Base-by-base conservation (phyloP, 1,140 invertebrate species). In the Sycobia sp. region DNA sequence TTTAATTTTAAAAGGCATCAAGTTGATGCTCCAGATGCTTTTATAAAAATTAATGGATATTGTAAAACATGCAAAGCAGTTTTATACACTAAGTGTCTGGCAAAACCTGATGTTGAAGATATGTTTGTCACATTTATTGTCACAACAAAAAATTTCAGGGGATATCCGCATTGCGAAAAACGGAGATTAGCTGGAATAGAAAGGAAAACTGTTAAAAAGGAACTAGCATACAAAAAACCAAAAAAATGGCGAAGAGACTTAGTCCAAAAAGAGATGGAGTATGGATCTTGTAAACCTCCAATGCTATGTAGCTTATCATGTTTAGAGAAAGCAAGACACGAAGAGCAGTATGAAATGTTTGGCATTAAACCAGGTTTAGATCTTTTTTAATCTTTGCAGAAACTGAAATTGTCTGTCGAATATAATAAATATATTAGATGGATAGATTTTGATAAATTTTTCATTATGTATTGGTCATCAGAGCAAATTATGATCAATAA, bases 401-500 rank as follows among this genome's bases (percentile, higher is more conserved):
- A 32, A 20, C 32, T 32, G 46, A 32, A 44, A 44, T 8, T 4
- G 4, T 11, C 1, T 14, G 22, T 7, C 39, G 20, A 44, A 22
- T 22, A 14, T 23, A 32, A 22, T 46, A 29, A 44, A 44, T 57
- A 22, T 9, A 43, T 57, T 7, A 57, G 16, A 46, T 5, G 18
- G 10, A 46, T 57, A 13, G 41, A 41, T 3, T 56, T 18, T 22
- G 8, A 56, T 32, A 16, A 25, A 44, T 56, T 46, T 44, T 57
- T 20, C 23, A 32, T 44, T 14, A 44, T 14, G 11, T 46, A 32
- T 32, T 57, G 54, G 54, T 32, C 16, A 14, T 3, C n/a, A 22
- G 54, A 57, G 11, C 54, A 57, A 44, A 46, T 57, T 7, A n/a
- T 7, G 11, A 9, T 57, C 16, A 23, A 55, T 29, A 55, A 55